phyloP scores from a whole-genome alignment of 2,797 vertebrate species.

The Delichon dasypus region DNA sequence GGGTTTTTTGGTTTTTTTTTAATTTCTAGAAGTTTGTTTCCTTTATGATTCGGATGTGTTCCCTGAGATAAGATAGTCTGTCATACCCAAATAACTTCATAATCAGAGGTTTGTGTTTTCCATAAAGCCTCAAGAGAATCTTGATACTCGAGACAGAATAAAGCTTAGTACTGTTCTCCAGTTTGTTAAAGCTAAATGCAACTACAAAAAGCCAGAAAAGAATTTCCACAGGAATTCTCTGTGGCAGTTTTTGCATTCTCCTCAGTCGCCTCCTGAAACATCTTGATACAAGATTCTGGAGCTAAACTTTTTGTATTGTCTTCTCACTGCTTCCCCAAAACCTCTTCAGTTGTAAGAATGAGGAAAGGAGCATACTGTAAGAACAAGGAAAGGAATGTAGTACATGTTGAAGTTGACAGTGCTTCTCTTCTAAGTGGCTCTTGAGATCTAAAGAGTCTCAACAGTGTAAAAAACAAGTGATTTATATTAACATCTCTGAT shows the following conservation, averaged over 20 bases:
- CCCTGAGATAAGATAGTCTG: fast-evolving
- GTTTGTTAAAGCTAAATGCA: neutral
- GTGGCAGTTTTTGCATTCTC: neutral
- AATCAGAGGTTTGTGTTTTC: neutral
- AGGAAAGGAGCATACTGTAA: neutral
- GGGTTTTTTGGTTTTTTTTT: neutral
- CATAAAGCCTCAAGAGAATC: neutral
- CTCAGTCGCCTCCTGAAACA: neutral
- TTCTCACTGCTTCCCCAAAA: neutral
- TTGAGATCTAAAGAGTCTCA: neutral
- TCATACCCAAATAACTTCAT: neutral
- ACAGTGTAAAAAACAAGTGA: fast-evolving
- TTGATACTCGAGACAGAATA: neutral
- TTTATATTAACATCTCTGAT: neutral
- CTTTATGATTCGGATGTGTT: neutral
- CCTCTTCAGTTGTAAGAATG: neutral
- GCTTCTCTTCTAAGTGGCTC: neutral
- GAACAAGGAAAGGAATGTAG: fast-evolving
- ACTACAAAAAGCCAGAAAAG: neutral
- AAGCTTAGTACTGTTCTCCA: neutral
- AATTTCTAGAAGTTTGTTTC: neutral
- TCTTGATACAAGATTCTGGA: neutral
- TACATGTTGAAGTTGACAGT: neutral
- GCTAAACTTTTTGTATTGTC: neutral
- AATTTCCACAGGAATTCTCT: neutral